Conservation (phyloP, 2,113 vertebrate species). For the Macquaria ambigua region DNA sequence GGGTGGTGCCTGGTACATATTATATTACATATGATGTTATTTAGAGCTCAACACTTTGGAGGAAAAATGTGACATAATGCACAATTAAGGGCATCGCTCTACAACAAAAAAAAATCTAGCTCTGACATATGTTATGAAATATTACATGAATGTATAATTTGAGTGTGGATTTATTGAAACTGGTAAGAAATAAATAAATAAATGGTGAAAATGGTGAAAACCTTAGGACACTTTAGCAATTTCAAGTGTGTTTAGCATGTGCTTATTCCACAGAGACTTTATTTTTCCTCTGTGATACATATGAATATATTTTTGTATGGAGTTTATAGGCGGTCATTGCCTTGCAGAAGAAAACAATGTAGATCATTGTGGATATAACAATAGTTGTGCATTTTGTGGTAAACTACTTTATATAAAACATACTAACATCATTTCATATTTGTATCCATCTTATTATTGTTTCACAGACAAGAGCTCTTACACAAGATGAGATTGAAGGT, state of each 20-base stretch:
- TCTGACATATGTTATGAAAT: background rate
- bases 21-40: background rate
- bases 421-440: background rate
- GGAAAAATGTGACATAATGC: too few relatives aligned
- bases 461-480: conserved; percentile 78
- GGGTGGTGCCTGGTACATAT: background rate
- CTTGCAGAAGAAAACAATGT: background rate
- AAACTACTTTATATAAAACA: background rate
- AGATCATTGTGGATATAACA: background rate
- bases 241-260: background rate
- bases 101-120: background rate
- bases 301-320: background rate
- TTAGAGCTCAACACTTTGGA: background rate
- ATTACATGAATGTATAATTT: background rate
- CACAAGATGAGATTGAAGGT: conserved; percentile 83
- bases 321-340: background rate
- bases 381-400: background rate
- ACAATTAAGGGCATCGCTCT: background rate
- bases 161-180: background rate
- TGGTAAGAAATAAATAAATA: background rate
- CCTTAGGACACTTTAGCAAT: background rate
- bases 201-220: too few relatives aligned
- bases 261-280: background rate
- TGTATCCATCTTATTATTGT: conserved; percentile 13
- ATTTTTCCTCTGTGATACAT: background rate